phyloP scores from a whole-genome alignment of 1,140 invertebrate genomes.

The Bombus balteatus region DNA sequence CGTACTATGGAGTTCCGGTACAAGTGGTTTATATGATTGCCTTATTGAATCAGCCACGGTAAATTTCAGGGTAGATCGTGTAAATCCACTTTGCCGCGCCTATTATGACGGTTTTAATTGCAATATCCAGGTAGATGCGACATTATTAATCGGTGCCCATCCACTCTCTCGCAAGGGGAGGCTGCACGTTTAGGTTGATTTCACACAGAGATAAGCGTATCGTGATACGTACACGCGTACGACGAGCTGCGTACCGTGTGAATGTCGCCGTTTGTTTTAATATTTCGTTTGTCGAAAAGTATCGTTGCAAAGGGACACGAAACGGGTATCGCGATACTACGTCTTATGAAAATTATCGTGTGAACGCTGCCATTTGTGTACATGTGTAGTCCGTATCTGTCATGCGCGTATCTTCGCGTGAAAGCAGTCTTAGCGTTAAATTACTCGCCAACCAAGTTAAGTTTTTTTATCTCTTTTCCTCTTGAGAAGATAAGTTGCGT shows the following conservation, averaged over 20 bases:
- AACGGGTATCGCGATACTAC: too few relatives aligned
- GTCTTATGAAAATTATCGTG: too few relatives aligned
- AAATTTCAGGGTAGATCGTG: slow-evolving; percentile 2
- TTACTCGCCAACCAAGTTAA: background rate
- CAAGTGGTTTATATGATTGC: background rate
- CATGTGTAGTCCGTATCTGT: too few relatives aligned
- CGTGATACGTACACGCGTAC: too few relatives aligned
- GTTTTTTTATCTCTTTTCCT: background rate
- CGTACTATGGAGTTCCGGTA: background rate
- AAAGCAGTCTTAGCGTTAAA: background rate
- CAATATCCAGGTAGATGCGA: background rate
- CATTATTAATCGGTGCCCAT: slow-evolving; percentile 3
- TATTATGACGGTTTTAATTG: slow-evolving; percentile 9
- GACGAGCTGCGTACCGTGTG: too few relatives aligned
- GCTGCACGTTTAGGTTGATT: too few relatives aligned
- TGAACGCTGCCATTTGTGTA: too few relatives aligned
- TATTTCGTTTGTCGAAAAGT: too few relatives aligned
- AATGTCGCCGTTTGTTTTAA: too few relatives aligned
- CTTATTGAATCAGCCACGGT: background rate
- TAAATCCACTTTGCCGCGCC: background rate
- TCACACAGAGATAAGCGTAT: too few relatives aligned
- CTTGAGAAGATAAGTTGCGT: background rate
- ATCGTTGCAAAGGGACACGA: too few relatives aligned
- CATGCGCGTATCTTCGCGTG: too few relatives aligned
- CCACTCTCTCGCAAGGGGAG: background rate